Percentiles rank a stretch among this genome's conserved stretches.
These are phyloP conservation scores for Noctilio leporinus DNA, from an alignment of 2,113 vertebrate species.

Conservation along the genomic window DNA sequence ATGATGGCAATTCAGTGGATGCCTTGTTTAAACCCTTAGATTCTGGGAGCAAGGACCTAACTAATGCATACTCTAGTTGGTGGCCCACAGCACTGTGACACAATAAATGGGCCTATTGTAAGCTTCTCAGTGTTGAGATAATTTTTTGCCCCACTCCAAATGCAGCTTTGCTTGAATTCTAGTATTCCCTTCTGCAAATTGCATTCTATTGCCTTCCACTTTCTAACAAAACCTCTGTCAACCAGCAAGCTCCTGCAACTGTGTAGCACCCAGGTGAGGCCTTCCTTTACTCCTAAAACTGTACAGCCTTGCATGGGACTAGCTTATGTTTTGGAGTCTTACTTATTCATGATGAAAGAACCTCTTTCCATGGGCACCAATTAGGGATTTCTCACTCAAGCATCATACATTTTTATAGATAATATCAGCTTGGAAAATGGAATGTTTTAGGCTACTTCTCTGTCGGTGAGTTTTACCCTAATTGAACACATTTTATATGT, in stretches of 20 bases:
- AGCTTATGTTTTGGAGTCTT: neutral
- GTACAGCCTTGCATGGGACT: fast-evolving
- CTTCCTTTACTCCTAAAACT: neutral
- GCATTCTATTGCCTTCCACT: neutral
- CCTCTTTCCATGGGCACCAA: neutral
- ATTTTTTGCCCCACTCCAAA: neutral
- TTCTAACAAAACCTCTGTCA: neutral
- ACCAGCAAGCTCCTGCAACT: neutral
- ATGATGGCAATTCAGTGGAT: neutral
- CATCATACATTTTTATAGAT: neutral
- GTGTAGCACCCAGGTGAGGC: fast-evolving
- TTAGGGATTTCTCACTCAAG: neutral
- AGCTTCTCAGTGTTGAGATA: neutral
- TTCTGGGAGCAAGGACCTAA: neutral
- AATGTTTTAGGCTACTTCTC: neutral
- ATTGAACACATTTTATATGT: neutral
- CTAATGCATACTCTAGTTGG: neutral
- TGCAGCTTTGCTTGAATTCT: neutral
- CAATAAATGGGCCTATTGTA: neutral
- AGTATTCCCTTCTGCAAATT: neutral
- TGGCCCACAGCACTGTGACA: neutral
- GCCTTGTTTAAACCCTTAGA: neutral
- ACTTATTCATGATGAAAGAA: neutral
- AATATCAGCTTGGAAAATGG: neutral
- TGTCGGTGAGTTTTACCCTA: neutral